phyloP scores from a whole-genome alignment of 2,797 vertebrate species.

The Clarias pachynema region DNA sequence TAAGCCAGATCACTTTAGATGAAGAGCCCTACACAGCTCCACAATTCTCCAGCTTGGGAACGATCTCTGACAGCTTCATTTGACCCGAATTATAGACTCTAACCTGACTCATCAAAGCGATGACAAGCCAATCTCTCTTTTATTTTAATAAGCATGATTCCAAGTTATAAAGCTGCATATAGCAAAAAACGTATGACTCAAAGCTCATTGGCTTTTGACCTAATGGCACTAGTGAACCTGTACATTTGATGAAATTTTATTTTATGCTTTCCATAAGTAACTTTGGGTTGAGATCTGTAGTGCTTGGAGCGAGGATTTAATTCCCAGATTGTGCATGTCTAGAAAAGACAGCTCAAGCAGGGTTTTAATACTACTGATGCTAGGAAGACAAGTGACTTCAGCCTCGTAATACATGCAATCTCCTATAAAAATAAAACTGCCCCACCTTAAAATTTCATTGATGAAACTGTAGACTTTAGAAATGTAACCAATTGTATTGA shows the following conservation, averaged over 20 bases:
- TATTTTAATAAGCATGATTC: slow-evolving; percentile 21
- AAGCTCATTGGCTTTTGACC: background rate
- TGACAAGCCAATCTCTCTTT: slow-evolving; percentile 17
- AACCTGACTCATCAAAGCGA: slow-evolving; percentile 55
- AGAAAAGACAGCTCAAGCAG: background rate
- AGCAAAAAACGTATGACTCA: background rate
- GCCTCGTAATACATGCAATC: background rate
- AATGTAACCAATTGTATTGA: background rate
- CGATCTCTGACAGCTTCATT: slow-evolving; percentile 40
- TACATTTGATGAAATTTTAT: background rate
- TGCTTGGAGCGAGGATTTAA: background rate
- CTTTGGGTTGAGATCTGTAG: background rate
- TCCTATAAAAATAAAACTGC: background rate
- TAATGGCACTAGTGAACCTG: background rate
- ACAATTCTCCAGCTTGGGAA: slow-evolving; percentile 20
- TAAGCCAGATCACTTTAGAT: slow-evolving; percentile 11
- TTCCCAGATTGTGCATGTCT: background rate
- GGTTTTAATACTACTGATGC: background rate
- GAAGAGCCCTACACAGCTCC: background rate
- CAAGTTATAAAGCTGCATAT: slow-evolving; percentile 47
- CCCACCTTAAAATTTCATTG: background rate
- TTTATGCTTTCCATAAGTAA: background rate
- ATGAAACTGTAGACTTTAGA: background rate
- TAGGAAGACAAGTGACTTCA: too few relatives aligned
- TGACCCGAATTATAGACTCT: slow-evolving; percentile 53